These are phyloP conservation scores for Thaumatotibia leucotreta DNA, from an alignment of 1,140 invertebrate genomes.

Conservation along the genomic window DNA sequence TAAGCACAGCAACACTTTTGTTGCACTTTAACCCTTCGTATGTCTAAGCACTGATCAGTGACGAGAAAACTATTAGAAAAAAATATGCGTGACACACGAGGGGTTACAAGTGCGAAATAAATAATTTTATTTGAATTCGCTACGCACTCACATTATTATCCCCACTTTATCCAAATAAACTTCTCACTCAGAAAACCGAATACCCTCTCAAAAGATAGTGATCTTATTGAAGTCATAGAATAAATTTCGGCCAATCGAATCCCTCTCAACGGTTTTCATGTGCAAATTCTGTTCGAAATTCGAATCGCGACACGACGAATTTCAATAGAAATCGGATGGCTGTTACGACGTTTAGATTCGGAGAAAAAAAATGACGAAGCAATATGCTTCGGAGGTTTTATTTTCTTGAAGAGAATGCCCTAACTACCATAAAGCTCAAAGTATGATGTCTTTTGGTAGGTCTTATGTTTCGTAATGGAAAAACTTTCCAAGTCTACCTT, in stretches of 20 bases:
- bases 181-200: neutral
- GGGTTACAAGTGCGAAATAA: too few species aligned
- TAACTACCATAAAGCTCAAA: neutral
- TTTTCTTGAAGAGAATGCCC: neutral
- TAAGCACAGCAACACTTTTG: too few species aligned
- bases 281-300: neutral
- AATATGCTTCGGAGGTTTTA: neutral
- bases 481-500: neutral
- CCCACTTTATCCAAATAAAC: neutral
- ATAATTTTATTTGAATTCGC: too few species aligned
- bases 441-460: neutral
- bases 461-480: neutral
- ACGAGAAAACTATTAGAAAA: too few species aligned
- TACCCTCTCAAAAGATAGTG: neutral
- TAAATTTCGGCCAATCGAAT: neutral
- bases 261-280: neutral
- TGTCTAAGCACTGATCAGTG: too few species aligned
- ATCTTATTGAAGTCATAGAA: neutral
- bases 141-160: too few species aligned
- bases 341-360: neutral
- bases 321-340: neutral
- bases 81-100: too few species aligned
- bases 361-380: neutral
- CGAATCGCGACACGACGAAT: neutral
- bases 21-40: too few species aligned